A percentile compares a stretch with the other conserved stretches of the same genome.
Conservation (phyloP, 2,888 invertebrate genomes). For the Acleris sparsana region DNA sequence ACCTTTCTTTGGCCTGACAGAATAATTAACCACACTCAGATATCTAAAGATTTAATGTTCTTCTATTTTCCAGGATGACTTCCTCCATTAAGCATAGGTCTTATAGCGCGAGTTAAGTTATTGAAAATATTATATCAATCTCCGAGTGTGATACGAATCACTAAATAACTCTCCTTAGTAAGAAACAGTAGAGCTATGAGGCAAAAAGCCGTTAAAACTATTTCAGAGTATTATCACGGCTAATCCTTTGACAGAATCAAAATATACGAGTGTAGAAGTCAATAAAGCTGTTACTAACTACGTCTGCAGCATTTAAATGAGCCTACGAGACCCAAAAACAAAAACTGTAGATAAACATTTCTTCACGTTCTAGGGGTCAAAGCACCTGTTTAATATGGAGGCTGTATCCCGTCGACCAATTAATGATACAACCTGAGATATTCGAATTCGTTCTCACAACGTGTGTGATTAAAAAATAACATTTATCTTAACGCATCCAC, state of each 20-base stretch:
- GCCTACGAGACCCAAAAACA: slow-evolving; percentile 16
- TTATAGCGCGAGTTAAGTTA: not conserved
- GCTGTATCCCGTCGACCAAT: slow-evolving; percentile 64
- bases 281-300: slow-evolving; percentile 24
- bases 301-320: slow-evolving; percentile 31
- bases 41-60: too few species aligned
- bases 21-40: too few species aligned
- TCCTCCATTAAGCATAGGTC: too few species aligned
- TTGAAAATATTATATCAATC: not conserved
- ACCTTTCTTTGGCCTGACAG: too few species aligned
- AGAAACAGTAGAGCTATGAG: not conserved
- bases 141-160: not conserved
- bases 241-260: slow-evolving; percentile 17
- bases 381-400: slow-evolving; percentile 71
- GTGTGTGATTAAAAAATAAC: slow-evolving; percentile 27
- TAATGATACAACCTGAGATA: slow-evolving; percentile 61
- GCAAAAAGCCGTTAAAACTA: slow-evolving; percentile 8
- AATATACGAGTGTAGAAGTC: slow-evolving; percentile 17
- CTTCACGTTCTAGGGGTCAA: slow-evolving; percentile 65
- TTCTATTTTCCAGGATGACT: too few species aligned
- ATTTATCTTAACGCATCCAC: slow-evolving; percentile 27
- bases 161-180: not conserved
- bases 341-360: slow-evolving; percentile 53
- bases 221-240: slow-evolving; percentile 8
- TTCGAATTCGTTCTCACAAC: slow-evolving; percentile 55